Conservation (phyloP, 2,888 invertebrate species). For the Apantesis nais region DNA sequence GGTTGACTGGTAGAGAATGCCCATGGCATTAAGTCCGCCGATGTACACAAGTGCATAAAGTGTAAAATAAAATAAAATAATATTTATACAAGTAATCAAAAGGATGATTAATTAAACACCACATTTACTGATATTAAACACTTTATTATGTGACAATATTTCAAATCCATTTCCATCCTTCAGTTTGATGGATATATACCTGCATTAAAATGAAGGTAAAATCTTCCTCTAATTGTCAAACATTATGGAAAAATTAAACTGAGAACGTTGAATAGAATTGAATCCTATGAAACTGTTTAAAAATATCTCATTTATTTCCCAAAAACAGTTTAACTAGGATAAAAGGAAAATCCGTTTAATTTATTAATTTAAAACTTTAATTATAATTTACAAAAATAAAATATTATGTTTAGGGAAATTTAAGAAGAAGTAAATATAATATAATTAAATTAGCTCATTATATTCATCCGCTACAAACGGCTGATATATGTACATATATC, state of each 20-base stretch:
- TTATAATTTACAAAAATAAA: background rate
- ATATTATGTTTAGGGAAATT: background rate
- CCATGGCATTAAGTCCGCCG: too few species aligned
- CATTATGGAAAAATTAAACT: background rate
- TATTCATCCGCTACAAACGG: background rate
- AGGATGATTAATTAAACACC: background rate
- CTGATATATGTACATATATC: background rate
- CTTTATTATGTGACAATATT: background rate
- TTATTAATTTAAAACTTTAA: background rate
- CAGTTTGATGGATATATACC: too few species aligned
- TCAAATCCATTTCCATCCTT: background rate
- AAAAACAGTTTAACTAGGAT: constrained; percentile 11
- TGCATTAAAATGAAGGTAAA: background rate
- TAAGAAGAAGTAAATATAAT: too few species aligned
- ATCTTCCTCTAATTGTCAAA: background rate
- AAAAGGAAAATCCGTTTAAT: background rate
- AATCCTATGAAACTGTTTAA: constrained; percentile 29
- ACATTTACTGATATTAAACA: background rate
- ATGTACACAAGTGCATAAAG: too few species aligned
- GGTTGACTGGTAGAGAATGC: too few species aligned
- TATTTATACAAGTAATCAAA: background rate
- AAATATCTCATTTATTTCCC: background rate
- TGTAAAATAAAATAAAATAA: too few species aligned
- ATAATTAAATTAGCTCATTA: background rate
- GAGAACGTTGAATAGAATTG: background rate